A percentile compares a stretch with the other conserved stretches of the same genome.
phyloP scores from a whole-genome alignment of 1,140 invertebrate species.

The Drosophila malerkotliana region DNA sequence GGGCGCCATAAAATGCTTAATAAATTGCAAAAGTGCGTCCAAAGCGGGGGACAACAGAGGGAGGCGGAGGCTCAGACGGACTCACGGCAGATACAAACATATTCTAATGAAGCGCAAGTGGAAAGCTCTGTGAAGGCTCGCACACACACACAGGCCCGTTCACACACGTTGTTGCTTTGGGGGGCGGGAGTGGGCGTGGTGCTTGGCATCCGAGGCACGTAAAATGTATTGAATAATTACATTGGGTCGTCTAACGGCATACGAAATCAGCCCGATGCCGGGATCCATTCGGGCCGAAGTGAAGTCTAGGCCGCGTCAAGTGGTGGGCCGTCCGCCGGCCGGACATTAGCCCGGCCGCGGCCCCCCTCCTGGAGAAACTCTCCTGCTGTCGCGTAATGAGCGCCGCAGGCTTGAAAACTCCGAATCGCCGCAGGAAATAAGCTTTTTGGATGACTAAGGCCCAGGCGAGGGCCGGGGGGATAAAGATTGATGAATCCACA shows the following conservation, averaged over 20 bases:
- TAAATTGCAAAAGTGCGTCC: slow-evolving; percentile 75
- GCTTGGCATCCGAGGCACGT: slow-evolving; percentile 68
- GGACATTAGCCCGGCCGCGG: slow-evolving; percentile 48
- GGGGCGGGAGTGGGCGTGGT: slow-evolving; percentile 42
- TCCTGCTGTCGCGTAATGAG: slow-evolving; percentile 60
- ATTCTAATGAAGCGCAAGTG: slow-evolving; percentile 76
- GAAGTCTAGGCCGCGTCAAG: slow-evolving; percentile 35
- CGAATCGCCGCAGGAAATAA: slow-evolving; percentile 59
- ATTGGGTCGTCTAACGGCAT: slow-evolving; percentile 73
- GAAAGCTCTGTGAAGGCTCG: slow-evolving; percentile 12
- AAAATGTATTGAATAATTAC: slow-evolving; percentile 83
- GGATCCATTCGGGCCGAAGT: slow-evolving; percentile 14
- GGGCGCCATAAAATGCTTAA: slow-evolving; percentile 81
- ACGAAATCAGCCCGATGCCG: slow-evolving; percentile 56
- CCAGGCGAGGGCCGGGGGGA: neutral
- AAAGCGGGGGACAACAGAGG: slow-evolving; percentile 28
- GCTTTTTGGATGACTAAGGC: slow-evolving; percentile 30
- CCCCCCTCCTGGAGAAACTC: slow-evolving; percentile 1
- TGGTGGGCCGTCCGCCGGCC: slow-evolving; percentile 38
- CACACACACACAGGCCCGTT: slow-evolving; percentile 31
- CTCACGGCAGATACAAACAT: slow-evolving; percentile 42
- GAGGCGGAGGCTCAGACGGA: slow-evolving; percentile 22
- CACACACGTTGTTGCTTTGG: neutral
- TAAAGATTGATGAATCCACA: slow-evolving; percentile 71
- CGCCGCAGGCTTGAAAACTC: slow-evolving; percentile 62